These are phyloP conservation scores for Caenorhabditis parvicauda DNA, from an alignment of 2,888 invertebrate genomes.

Conservation along the genomic window DNA sequence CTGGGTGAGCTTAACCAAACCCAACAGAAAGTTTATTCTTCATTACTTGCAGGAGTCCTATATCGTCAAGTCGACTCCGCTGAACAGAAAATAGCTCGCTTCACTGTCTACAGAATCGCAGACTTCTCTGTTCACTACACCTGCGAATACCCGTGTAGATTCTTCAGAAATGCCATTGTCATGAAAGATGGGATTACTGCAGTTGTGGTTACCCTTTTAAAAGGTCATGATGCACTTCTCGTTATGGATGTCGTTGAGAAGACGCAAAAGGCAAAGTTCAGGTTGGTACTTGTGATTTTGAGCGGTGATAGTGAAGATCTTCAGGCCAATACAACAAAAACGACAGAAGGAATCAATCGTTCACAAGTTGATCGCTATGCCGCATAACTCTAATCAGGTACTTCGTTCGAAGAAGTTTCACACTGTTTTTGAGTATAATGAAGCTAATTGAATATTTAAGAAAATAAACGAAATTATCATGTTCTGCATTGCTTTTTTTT, in stretches of 20 bases:
- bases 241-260: slow-evolving; percentile 45
- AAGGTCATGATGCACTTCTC: slow-evolving; percentile 52
- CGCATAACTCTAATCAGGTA: slow-evolving; percentile 41
- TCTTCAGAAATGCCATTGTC: slow-evolving; percentile 48
- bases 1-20: too few species aligned
- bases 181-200: slow-evolving; percentile 29
- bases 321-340: slow-evolving; percentile 44
- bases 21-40: not conserved
- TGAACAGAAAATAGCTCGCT: slow-evolving; percentile 51
- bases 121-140: slow-evolving; percentile 45
- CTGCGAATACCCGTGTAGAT: slow-evolving; percentile 51
- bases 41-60: slow-evolving; percentile 37
- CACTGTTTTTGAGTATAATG: too few species aligned
- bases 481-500: too few species aligned
- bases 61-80: slow-evolving; percentile 50
- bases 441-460: too few species aligned
- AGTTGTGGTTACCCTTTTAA: slow-evolving; percentile 25
- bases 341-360: slow-evolving; percentile 52
- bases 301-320: not conserved
- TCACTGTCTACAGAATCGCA: slow-evolving; percentile 38
- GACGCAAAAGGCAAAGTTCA: slow-evolving; percentile 44
- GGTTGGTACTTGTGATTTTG: slow-evolving; percentile 14
- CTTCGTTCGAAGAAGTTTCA: too few species aligned
- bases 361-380: slow-evolving; percentile 40
- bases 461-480: too few species aligned